Conservation (phyloP, 2,888 invertebrate species). For the Andrena camellia region DNA sequence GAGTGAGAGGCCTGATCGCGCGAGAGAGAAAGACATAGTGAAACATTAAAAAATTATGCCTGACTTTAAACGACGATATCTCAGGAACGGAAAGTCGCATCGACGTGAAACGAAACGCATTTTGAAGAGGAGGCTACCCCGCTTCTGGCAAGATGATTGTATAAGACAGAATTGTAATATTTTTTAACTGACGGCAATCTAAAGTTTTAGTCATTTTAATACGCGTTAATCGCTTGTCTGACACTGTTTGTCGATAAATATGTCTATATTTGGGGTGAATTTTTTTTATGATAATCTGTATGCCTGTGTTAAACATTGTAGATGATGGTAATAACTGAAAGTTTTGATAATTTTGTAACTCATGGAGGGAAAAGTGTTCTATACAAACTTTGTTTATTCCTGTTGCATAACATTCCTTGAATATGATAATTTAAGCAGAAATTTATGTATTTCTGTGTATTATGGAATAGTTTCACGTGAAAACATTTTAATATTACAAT, state of each 20-base stretch:
- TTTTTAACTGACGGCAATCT: background rate
- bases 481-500: too few relatives aligned
- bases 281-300: background rate
- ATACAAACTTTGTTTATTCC: too few relatives aligned
- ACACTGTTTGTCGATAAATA: background rate
- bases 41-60: constrained; percentile 6
- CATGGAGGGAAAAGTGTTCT: too few relatives aligned
- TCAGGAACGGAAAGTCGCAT: background rate
- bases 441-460: too few relatives aligned
- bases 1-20: background rate
- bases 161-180: too few relatives aligned
- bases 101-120: background rate
- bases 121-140: background rate
- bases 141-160: background rate
- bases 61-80: constrained; percentile 23
- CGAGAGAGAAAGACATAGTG: background rate
- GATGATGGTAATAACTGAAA: background rate
- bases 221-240: background rate
- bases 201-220: constrained; percentile 8
- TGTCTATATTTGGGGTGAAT: background rate
- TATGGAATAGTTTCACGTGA: too few relatives aligned
- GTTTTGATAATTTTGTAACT: too few relatives aligned
- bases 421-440: too few relatives aligned
- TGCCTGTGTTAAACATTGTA: background rate
- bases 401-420: too few relatives aligned